Conservation (phyloP, 2,797 vertebrate species). For the Paedocypris micromegethes region DNA sequence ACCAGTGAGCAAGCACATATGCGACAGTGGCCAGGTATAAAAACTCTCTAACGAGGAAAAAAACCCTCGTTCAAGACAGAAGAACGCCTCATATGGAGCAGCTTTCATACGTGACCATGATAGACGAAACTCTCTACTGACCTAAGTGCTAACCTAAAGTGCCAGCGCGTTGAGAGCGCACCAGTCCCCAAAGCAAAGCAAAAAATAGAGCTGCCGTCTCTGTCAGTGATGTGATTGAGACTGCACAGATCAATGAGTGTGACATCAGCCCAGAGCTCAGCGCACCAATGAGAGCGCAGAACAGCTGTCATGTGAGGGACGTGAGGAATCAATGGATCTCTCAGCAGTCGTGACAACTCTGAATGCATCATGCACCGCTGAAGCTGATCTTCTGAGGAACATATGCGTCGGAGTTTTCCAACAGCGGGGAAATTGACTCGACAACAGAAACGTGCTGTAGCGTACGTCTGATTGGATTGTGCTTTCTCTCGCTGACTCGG, state of each 20-base stretch:
- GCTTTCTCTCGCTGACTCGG: no score
- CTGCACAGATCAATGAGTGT: slow-evolving; percentile 39
- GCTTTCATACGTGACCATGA: slow-evolving; percentile 1
- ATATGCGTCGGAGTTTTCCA: not conserved
- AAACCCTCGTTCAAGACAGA: no score
- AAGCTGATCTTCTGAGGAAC: not conserved
- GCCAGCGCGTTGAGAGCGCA: slow-evolving; percentile 10
- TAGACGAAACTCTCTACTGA: slow-evolving; percentile 12
- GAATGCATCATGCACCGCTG: slow-evolving; percentile 8
- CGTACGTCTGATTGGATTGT: no score
- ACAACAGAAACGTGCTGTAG: no score
- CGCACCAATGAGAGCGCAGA: slow-evolving; percentile 23
- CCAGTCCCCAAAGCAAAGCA: slow-evolving; percentile 28
- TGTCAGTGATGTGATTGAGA: slow-evolving; percentile 38
- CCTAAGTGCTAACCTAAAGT: slow-evolving; percentile 15
- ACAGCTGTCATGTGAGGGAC: slow-evolving; percentile 23
- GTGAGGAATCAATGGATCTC: slow-evolving; percentile 29
- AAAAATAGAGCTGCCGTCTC: slow-evolving; percentile 35
- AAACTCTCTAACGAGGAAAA: no score
- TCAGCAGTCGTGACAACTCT: slow-evolving; percentile 19
- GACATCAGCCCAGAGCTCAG: slow-evolving; percentile 16
- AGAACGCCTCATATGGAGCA: no score
- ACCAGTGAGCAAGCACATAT: no score
- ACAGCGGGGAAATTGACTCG: no score
- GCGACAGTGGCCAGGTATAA: no score